These are phyloP conservation scores for Pimephales promelas DNA, from an alignment of 2,113 vertebrate genomes.

Conservation along the genomic window DNA sequence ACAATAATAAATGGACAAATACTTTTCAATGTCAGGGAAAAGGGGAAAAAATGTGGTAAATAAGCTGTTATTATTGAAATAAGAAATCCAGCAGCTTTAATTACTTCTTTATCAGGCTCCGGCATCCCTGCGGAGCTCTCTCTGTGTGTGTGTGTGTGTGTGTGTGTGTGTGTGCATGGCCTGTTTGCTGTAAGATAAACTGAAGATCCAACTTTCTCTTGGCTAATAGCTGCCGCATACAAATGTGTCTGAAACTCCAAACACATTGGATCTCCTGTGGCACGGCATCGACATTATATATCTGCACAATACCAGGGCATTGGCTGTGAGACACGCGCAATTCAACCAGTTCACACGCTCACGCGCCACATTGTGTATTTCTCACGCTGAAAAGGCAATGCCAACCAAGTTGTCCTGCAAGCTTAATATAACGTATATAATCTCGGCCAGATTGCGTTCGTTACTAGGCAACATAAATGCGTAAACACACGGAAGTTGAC, in stretches of 20 bases:
- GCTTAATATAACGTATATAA: too few species aligned
- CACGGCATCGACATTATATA: conserved; percentile 1
- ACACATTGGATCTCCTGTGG: conserved; percentile 8
- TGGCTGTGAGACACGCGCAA: too few species aligned
- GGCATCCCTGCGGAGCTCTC: conserved; percentile 40
- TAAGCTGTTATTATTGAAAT: conserved; percentile 49
- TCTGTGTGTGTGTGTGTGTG: conserved; percentile 19
- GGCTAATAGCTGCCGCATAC: conserved; percentile 49
- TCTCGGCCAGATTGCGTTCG: too few species aligned
- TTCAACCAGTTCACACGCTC: too few species aligned
- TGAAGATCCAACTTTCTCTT: conserved; percentile 32
- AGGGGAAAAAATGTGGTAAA: conserved; percentile 35
- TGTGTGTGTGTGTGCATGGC: conserved; percentile 17
- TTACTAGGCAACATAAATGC: too few species aligned
- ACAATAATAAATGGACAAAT: conserved; percentile 15
- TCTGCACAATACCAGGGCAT: too few species aligned
- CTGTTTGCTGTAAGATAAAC: conserved; percentile 58
- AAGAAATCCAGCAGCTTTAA: conserved; percentile 49
- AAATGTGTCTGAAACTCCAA: conserved; percentile 32
- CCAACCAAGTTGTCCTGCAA: too few species aligned
- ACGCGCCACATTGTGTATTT: too few species aligned
- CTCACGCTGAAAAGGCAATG: too few species aligned
- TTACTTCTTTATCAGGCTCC: conserved; percentile 55
- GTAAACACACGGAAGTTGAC: too few species aligned
- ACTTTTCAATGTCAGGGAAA: conserved; percentile 50